Evolutionary conservation across 37 sponge, comb jelly and placozoan species (phyloP), one percentile per base, ranked within the genome.

Genomic region (Diacarnus erythraeanus): DNA sequence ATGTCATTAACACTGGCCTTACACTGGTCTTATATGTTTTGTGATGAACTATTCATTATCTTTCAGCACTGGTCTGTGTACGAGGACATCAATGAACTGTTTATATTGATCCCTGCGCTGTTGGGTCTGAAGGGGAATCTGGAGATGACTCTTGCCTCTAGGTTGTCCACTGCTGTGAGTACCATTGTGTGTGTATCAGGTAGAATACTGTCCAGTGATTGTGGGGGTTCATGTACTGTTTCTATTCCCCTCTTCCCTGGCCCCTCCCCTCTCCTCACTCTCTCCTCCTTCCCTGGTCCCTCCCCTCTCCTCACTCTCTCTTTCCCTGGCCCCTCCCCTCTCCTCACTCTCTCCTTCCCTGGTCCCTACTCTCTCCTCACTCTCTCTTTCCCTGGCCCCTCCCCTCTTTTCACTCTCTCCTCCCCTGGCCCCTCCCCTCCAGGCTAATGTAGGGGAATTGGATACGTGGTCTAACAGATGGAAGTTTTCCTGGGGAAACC

Each of bases 61-160:
- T n/a, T 39, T 23, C 75, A 92, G 92, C 88, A 87, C 64, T 92
- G 88, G 92, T 21, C 41, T 8, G 81, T 95, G 57, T 98, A 91
- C 74, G 57, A 59, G 4, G 71, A 85, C 1, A 57, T 98, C 38
- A 67, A 84, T 59, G 99, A 98, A 82, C 64, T 98, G 40, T 98
- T 93, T 66, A 96, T 98, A 29, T 66, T 98, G 22, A 92, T 98
- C 1, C 99, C 99, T 57, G 91, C 99, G 21, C 80, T 98, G 26
- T 75, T 98, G 57, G 99, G 99, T 2, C 89, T 98, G 59, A 98
- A 98, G 75, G 99, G 99, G 2, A 98, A 98, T 83, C 75, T 98
- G 66, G 99, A 96, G 64, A 98, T 98, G 99, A 98, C 99, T 6
- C 75, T 98, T 30, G 94, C 99, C 3, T 95, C 99, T 20, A 65